Base-by-base conservation (phyloP, 2,888 invertebrate species). In the Orgyia antiqua region DNA sequence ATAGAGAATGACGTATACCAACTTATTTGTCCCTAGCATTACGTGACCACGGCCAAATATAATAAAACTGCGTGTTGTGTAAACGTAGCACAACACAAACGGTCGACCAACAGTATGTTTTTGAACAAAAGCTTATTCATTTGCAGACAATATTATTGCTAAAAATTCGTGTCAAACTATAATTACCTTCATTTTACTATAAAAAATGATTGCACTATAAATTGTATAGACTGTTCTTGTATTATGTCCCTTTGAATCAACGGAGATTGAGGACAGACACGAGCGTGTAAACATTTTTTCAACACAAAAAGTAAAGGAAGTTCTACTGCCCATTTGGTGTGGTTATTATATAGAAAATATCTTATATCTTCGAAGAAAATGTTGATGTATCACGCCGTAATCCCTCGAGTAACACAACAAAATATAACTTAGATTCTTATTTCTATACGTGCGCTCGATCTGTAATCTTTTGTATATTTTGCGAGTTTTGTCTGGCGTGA, bases 401-500 rank as follows among this genome's bases (percentile, higher is more conserved):
- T 29, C 55, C 45, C 48, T n/a, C 7, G 48, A 43, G 55, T 42
- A 47, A 39, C 35, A 38, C 45, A 41, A 42, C 31, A 38, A 51
- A 45, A 54, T 45, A 45, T 45, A 52, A 52, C 33, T 48, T 43
- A 37, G 48, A 41, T 51, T 33, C 37, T 54, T 48, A 48, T 43
- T 40, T 42, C 39, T 36, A 48, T 43, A 52, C 52, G 55, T 51
- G 51, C 41, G 12, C 24, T 25, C 25, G 31, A 11, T 31, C 13
- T 24, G 27, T 27, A 39, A 33, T 39, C 33, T 39, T 35, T 29
- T 36, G 35, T 49, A 34, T 29, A 35, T 34, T 36, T 19, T 27
- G 38, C 29, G 18, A 36, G 27, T 33, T 36, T n/a, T 39, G 33
- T 36, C 39, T 52, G 52, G 52, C 52, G 12, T 15, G 36, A 38